These are phyloP conservation scores for Scytalopus superciliaris DNA, from an alignment of 2,113 vertebrate species.

Conservation along the genomic window DNA sequence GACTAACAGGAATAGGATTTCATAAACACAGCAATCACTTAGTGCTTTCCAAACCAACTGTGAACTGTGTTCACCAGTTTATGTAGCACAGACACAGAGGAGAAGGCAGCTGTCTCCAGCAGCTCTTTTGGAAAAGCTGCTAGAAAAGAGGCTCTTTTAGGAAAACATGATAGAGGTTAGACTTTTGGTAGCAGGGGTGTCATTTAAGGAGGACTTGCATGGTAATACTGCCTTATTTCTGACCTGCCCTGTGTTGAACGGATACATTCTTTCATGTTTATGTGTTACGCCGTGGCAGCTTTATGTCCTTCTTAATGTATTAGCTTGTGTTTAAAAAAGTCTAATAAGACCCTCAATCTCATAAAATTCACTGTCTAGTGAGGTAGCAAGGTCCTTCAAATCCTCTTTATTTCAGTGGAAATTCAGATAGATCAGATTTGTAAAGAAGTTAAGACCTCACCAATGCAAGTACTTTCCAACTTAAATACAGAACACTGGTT, in stretches of 20 bases:
- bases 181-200: not conserved
- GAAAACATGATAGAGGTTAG: not conserved
- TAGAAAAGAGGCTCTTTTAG: not conserved
- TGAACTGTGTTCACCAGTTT: not conserved
- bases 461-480: not conserved
- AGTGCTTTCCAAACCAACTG: not conserved
- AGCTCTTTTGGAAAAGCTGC: not conserved
- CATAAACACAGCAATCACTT: conserved; percentile 42
- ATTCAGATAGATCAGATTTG: not conserved
- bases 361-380: not conserved
- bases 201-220: not conserved
- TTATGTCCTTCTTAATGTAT: not conserved
- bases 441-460: not conserved
- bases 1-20: conserved; percentile 56
- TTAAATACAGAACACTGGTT: not conserved
- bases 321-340: not conserved
- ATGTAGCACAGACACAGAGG: not conserved
- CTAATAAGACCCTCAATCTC: not conserved
- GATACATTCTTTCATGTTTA: not conserved
- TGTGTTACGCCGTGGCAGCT: not conserved
- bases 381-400: not conserved
- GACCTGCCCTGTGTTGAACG: not conserved
- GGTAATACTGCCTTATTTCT: not conserved
- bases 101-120: not conserved
- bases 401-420: not conserved